A percentile compares a stretch with the other conserved stretches of the same genome.
These are phyloP conservation scores for Oncorhynchus tshawytscha DNA, from an alignment of 2,113 vertebrate species.

Conservation along the genomic window DNA sequence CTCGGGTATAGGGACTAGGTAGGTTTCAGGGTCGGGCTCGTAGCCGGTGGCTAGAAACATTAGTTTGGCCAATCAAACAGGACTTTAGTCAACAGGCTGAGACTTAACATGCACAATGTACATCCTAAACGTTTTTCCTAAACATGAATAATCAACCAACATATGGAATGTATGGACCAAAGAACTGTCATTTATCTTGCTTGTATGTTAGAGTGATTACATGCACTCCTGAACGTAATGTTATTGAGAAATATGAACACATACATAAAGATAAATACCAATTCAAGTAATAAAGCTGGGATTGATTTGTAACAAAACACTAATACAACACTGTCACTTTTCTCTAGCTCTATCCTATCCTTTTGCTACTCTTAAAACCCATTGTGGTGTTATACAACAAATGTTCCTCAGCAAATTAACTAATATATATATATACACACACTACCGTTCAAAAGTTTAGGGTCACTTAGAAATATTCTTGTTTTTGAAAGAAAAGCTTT, in stretches of 20 bases:
- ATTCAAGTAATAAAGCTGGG: conserved; percentile 28
- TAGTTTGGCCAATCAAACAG: conserved; percentile 85
- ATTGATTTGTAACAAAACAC: conserved; percentile 44
- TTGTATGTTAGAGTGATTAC: not conserved
- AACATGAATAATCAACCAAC: not conserved
- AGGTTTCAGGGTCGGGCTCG: conserved; percentile 87
- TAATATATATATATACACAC: too few relatives aligned
- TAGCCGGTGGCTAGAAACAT: conserved; percentile 91
- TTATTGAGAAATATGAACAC: conserved; percentile 33
- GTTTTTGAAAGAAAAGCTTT: too few relatives aligned
- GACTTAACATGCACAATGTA: conserved; percentile 59
- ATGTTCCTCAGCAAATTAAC: conserved; percentile 38
- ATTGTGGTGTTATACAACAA: conserved; percentile 46
- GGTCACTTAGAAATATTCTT: too few relatives aligned
- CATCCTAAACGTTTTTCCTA: conserved; percentile 42
- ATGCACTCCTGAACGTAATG: conserved; percentile 6
- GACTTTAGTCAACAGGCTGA: conserved; percentile 66
- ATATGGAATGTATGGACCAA: not conserved
- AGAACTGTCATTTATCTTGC: not conserved
- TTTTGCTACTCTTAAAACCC: conserved; percentile 2
- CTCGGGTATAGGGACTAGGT: conserved; percentile 86
- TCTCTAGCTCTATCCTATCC: not conserved
- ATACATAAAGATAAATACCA: conserved; percentile 36
- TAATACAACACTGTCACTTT: conserved; percentile 16
- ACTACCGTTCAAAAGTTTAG: too few relatives aligned